A percentile compares a stretch with the other conserved stretches of the same genome.
Evolutionary conservation across 92 coral and sea anemone species (phyloP).

Genomic region (Epizoanthus rinbou): DNA sequence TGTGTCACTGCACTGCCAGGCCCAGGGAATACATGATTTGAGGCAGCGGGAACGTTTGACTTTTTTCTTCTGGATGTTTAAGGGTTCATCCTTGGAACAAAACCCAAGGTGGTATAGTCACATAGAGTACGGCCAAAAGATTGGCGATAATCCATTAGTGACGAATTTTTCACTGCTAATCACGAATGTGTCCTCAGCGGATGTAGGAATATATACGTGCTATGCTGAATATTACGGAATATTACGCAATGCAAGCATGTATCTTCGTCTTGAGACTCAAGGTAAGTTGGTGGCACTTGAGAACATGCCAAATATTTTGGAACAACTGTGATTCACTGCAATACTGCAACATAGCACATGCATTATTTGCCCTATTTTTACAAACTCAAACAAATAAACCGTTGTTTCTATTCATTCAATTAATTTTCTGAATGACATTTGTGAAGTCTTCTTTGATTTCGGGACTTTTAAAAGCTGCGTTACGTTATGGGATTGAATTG

Average conservation of each 20-base stretch:
- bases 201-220: conserved; percentile 31
- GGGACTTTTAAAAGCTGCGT: too few species aligned
- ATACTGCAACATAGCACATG: too few species aligned
- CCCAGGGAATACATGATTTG: conserved; percentile 3
- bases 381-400: too few species aligned
- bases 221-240: background rate
- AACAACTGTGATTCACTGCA: too few species aligned
- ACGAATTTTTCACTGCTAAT: conserved; percentile 22
- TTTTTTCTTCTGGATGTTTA: conserved; percentile 27
- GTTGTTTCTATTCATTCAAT: too few species aligned
- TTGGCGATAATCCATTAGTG: background rate
- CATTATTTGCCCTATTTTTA: too few species aligned
- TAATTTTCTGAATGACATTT: too few species aligned
- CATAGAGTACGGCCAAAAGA: background rate
- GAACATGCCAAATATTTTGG: too few species aligned
- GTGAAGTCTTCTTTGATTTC: too few species aligned
- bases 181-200: conserved; percentile 15
- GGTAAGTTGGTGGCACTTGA: conserved; percentile 2
- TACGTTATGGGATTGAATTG: too few species aligned
- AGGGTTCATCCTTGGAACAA: background rate
- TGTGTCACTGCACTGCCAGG: conserved; percentile 25
- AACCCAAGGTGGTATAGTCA: conserved; percentile 5
- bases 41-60: background rate
- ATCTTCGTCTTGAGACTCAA: conserved; percentile 27
- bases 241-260: conserved; percentile 23